phyloP scores from a whole-genome alignment of 1,140 invertebrate genomes.

The Acromyrmex heyeri region DNA sequence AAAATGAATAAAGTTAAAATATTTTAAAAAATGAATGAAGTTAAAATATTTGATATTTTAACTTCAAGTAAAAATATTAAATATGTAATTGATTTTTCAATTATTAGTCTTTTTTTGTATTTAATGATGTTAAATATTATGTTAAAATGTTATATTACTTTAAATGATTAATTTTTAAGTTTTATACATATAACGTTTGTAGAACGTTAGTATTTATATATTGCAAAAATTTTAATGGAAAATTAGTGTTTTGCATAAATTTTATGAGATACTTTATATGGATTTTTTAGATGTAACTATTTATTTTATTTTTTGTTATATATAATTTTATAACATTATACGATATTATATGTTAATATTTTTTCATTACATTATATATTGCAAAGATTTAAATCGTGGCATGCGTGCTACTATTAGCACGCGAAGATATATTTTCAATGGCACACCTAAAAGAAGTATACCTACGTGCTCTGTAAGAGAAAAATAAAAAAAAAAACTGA shows the following conservation, averaged over 20 bases:
- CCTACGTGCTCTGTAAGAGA: no score
- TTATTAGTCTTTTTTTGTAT: neutral
- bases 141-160: conserved; percentile 4
- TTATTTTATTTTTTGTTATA: neutral
- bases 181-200: no score
- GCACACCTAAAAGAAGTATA: no score
- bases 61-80: neutral
- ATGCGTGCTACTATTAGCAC: no score
- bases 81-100: neutral
- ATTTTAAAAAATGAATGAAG: neutral
- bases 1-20: neutral
- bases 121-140: neutral
- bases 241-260: neutral
- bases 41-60: neutral
- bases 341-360: no score
- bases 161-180: neutral
- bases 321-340: neutral
- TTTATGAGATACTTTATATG: neutral
- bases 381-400: no score
- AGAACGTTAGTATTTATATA: neutral
- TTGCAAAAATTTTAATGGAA: neutral
- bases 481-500: no score
- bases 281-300: neutral
- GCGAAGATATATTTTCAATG: no score
- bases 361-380: no score